Percentiles rank a stretch among this genome's conserved stretches.
These are phyloP conservation scores for Physocephala rufipes DNA, from an alignment of 2,888 invertebrate genomes.

Conservation along the genomic window DNA sequence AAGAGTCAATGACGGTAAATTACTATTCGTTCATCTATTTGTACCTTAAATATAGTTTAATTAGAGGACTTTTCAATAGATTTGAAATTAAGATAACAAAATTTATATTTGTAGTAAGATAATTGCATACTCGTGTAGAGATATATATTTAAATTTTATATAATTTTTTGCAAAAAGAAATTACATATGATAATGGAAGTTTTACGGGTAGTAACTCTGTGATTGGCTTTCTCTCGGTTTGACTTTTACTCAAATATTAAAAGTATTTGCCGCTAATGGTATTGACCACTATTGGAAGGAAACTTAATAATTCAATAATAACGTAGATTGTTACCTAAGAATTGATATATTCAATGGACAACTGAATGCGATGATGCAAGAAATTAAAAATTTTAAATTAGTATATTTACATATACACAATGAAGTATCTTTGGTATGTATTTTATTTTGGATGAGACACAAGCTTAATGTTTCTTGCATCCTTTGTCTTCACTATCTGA, in stretches of 20 bases:
- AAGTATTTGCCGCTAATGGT: no score
- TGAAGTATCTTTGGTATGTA: no score
- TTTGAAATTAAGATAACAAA: slow-evolving; percentile 28
- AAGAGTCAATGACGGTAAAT: slow-evolving; percentile 1
- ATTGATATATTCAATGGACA: not conserved
- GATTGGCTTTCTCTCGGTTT: slow-evolving; percentile 20
- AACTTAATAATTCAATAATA: not conserved
- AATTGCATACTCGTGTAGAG: no score
- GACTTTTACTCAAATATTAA: not conserved
- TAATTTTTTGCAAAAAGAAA: slow-evolving; percentile 10
- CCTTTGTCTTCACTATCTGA: no score
- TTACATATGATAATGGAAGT: slow-evolving; percentile 13
- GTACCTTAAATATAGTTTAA: slow-evolving; percentile 45
- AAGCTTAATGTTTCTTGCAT: no score
- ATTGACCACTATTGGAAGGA: not conserved
- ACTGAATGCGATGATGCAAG: no score
- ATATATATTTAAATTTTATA: slow-evolving; percentile 3
- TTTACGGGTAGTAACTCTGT: slow-evolving; percentile 29
- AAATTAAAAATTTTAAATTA: no score
- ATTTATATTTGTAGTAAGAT: not conserved
- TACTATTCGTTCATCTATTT: slow-evolving; percentile 44
- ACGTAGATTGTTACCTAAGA: no score
- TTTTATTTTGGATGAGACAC: no score
- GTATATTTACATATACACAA: no score
- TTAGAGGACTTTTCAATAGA: slow-evolving; percentile 22